Base-by-base conservation (phyloP, 2,797 vertebrate species). In the Meda fulgida region DNA sequence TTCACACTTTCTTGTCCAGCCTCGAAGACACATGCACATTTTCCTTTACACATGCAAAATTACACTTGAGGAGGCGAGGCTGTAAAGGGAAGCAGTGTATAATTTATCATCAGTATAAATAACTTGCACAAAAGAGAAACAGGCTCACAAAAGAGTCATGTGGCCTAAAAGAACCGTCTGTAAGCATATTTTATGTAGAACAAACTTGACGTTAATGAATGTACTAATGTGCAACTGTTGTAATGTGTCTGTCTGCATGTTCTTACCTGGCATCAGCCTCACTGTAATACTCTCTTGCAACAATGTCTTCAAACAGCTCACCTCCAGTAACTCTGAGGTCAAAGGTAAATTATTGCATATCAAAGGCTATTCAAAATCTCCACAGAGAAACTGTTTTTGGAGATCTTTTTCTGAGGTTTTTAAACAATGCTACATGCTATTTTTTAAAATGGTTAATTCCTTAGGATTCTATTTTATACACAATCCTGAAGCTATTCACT, bases 281-380 rank as follows among this genome's bases (percentile, higher is more conserved):
- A 0, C 98, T 99, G 95, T 99, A 99, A 92, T 99, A 99, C 85
- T 99, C 98, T 91, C 98, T 96, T 91, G 98, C 98, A 91, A 99
- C 98, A 0, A 99, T 99, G 92, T 99, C 98, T 91, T 99, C 98
- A 90, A 99, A 99, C 65, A 99, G 95, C 91, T 99, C 98, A 84
- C 98, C 98, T 0, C 98, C 98, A 0, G 98, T 99, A 88, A 97
- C 96, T 89, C 96, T 97, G 91, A 0, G 51, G 70, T 89, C 60
- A 85, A 85, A 85, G 46, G 53, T 31, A 18, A 18, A 65, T 65
- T 65, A 31, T 18, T 65, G 14, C 29, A 8, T 19, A 31, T 31
- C 63, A 31, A 65, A 65, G 31, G 16, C 1, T 31, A 18, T 31
- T 65, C n/a, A 60, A 26, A 60, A 2, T 11, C 23, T 58, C 21